phyloP scores from a whole-genome alignment of 2,888 invertebrate genomes.

The Dascillus cervinus region DNA sequence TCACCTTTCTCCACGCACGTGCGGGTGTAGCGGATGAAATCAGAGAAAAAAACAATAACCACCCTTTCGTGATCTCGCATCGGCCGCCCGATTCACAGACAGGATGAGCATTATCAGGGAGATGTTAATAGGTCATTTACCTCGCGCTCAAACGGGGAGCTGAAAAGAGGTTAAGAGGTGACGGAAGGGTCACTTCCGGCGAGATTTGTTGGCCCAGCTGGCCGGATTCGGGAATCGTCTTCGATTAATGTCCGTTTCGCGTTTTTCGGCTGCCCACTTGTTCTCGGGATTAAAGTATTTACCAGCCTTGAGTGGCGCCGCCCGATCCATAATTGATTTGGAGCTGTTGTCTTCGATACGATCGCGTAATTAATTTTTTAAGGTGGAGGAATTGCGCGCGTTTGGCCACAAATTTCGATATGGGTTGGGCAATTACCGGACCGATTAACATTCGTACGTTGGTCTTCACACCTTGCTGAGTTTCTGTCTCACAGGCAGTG shows the following conservation, averaged over 20 bases:
- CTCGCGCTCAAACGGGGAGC: no score
- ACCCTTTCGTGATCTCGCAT: no score
- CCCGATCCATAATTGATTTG: conserved; percentile 29
- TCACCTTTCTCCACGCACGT: no score
- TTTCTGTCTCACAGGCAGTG: no score
- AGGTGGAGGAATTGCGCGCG: no score
- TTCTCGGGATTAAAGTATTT: conserved; percentile 21
- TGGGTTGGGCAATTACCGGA: background rate
- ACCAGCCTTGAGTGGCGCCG: conserved; percentile 32
- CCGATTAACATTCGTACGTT: conserved; percentile 5
- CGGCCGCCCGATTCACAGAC: no score
- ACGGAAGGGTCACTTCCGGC: conserved; percentile 9
- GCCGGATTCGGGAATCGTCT: conserved; percentile 17
- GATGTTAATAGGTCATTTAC: no score
- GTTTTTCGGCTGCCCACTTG: conserved; percentile 20
- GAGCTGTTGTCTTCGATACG: conserved; percentile 19
- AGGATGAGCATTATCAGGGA: no score
- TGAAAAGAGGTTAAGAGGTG: no score
- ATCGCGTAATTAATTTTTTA: conserved; percentile 7
- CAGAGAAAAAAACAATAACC: no score
- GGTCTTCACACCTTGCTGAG: conserved; percentile 11
- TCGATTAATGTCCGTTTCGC: conserved; percentile 11
- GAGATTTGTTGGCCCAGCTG: conserved; percentile 13
- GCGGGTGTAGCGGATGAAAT: no score
- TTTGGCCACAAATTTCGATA: background rate